phyloP scores from a whole-genome alignment of 2,888 invertebrate species.

The Pollenia amentaria region DNA sequence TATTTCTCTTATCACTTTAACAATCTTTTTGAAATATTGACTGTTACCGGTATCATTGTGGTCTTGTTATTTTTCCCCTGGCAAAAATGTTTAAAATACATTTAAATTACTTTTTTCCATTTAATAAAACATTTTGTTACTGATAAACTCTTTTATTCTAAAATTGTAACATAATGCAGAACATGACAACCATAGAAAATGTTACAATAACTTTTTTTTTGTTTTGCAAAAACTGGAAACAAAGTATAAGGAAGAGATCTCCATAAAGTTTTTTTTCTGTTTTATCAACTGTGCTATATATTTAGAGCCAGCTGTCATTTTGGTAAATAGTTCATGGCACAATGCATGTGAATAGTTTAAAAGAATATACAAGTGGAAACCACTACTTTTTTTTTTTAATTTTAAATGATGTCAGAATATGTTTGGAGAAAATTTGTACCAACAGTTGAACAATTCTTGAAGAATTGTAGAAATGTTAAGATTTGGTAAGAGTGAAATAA shows the following conservation, averaged over 20 bases:
- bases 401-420: conserved; percentile 4
- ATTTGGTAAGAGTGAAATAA: too few relatives aligned
- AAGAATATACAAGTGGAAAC: conserved; percentile 4
- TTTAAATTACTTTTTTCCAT: background rate
- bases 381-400: background rate
- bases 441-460: too few relatives aligned
- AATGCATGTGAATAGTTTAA: conserved; percentile 2
- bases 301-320: conserved; percentile 66
- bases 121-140: conserved; percentile 42
- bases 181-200: conserved; percentile 67
- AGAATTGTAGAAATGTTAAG: too few relatives aligned
- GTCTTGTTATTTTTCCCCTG: conserved; percentile 36
- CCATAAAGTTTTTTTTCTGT: conserved; percentile 30
- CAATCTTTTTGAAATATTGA: conserved; percentile 13
- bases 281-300: conserved; percentile 10
- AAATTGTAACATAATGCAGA: conserved; percentile 69
- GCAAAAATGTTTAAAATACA: conserved; percentile 30
- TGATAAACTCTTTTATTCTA: conserved; percentile 53
- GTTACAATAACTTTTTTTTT: conserved; percentile 50
- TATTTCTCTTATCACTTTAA: background rate
- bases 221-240: conserved; percentile 24
- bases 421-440: background rate
- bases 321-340: conserved; percentile 56
- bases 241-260: conserved; percentile 34
- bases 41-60: conserved; percentile 23